Evolutionary conservation across 1,140 invertebrate species (phyloP).

Genomic region (Drosophila murphyi): DNA sequence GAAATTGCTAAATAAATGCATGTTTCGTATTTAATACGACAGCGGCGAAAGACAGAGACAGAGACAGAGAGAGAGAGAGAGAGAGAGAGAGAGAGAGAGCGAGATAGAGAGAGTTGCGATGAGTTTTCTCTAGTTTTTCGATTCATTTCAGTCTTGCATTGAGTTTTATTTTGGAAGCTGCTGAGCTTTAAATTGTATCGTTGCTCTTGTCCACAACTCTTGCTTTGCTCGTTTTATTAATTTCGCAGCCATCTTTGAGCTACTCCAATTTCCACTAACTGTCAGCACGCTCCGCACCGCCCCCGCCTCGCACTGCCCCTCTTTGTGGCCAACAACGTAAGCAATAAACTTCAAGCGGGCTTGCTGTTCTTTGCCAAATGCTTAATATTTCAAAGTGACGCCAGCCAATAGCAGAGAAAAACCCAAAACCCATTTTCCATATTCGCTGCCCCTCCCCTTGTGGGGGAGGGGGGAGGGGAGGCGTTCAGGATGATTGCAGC

Average conservation of each 20-base stretch:
- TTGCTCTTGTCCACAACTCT: slow-evolving; percentile 14
- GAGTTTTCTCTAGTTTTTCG: slow-evolving; percentile 21
- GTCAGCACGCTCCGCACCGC: not conserved
- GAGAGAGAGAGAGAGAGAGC: not conserved
- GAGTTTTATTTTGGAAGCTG: slow-evolving; percentile 7
- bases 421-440: slow-evolving; percentile 40
- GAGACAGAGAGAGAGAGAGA: not conserved
- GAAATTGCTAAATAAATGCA: slow-evolving; percentile 83
- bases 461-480: not conserved
- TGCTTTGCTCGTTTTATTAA: slow-evolving; percentile 40
- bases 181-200: slow-evolving; percentile 12
- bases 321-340: slow-evolving; percentile 42
- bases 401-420: slow-evolving; percentile 46
- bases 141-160: slow-evolving; percentile 28
- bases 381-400: slow-evolving; percentile 80
- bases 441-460: not conserved
- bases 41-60: not conserved
- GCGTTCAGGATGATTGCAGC: not conserved
- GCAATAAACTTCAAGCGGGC: slow-evolving; percentile 73
- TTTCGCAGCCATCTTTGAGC: slow-evolving; percentile 43
- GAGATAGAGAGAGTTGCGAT: not conserved
- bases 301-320: not conserved
- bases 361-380: slow-evolving; percentile 69
- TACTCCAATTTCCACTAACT: slow-evolving; percentile 42
- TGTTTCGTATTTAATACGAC: slow-evolving; percentile 75